Percentiles rank a stretch among this genome's conserved stretches.
phyloP scores from a whole-genome alignment of 2,888 invertebrate genomes.

The Eupithecia subfuscata region DNA sequence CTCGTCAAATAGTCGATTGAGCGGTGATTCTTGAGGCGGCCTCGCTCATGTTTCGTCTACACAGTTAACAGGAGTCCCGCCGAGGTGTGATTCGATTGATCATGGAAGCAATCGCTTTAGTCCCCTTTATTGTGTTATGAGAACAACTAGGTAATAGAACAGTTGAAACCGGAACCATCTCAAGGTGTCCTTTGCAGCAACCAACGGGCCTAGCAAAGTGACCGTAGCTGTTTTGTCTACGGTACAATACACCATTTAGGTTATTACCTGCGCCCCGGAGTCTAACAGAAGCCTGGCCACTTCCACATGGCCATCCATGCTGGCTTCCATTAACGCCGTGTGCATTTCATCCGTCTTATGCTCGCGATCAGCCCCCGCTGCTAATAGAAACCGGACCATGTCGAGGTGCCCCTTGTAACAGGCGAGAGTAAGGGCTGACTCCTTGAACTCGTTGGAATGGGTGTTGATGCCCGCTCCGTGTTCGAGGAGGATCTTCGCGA shows the following conservation, averaged over 20 bases:
- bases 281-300: conserved; percentile 97
- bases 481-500: conserved; percentile 94
- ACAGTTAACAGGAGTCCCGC: too few relatives aligned
- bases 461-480: conserved; percentile 99
- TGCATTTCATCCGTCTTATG: conserved; percentile 99
- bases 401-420: conserved; percentile 98
- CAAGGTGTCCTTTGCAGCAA: conserved; percentile 97
- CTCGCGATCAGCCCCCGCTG: conserved; percentile 98
- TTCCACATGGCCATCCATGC: conserved; percentile 99
- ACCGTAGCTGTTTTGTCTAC: not conserved
- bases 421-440: conserved; percentile 97
- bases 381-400: conserved; percentile 97
- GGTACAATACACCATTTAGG: not conserved
- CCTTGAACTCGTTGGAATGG: conserved; percentile 99
- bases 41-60: not conserved
- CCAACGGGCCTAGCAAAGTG: conserved; percentile 85
- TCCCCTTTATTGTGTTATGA: not conserved
- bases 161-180: conserved; percentile 94
- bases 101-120: not conserved
- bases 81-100: not conserved
- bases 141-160: not conserved
- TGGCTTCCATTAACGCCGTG: conserved; percentile 99
- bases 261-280: conserved; percentile 94
- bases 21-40: not conserved
- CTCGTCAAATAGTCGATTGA: not conserved